Base-by-base conservation (phyloP, 1,140 invertebrate genomes). In the Ruditapes philippinarum region DNA sequence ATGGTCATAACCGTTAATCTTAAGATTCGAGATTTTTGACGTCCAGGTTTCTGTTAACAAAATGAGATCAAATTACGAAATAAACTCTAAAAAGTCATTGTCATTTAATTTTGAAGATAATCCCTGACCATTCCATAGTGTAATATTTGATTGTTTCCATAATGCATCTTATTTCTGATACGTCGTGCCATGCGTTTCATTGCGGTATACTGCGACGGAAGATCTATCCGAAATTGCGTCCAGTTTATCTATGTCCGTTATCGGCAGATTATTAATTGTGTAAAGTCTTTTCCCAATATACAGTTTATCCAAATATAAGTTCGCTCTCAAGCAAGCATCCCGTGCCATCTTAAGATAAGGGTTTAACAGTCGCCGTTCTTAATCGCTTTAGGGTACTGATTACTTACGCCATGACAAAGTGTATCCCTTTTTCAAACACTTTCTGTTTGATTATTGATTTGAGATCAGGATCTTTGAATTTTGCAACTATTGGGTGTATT, bases 41-140 rank as follows among this genome's bases (percentile, higher is more conserved):
- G 11, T 54, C 51, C 51, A 54, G 19, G 51, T 54, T 54, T 54
- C 51, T 14, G 65, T 68, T 12, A 45, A 42, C 17, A 76, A 40
- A 5, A 76, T 11, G 25, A 76, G 9, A 25, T 76, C 73, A 76
- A 42, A 76, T 42, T 76, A 2, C 11, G 73, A 76, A n/a, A 76
- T n/a, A 42, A 42, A 45, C 40, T 25, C 22, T 42, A 76, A 22
- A 76, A 76, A 76, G 36, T 76, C 73, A 76, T 22, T 25, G 25
- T 76, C 40, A 42, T 2, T 40, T 42, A 42, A 31, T 76, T 76
- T 76, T 2, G 73, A 45, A 38, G 33, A 38, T 14, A 76, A 42
- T 42, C 73, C 73, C 73, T 42, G 73, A 25, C 5, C 7, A 42
- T 76, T 76, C 73, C 33, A 76, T 12, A 76, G 3, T 38, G 45